phyloP scores from a whole-genome alignment of 2,888 invertebrate species.

The Zhuqinia jingwanae region DNA sequence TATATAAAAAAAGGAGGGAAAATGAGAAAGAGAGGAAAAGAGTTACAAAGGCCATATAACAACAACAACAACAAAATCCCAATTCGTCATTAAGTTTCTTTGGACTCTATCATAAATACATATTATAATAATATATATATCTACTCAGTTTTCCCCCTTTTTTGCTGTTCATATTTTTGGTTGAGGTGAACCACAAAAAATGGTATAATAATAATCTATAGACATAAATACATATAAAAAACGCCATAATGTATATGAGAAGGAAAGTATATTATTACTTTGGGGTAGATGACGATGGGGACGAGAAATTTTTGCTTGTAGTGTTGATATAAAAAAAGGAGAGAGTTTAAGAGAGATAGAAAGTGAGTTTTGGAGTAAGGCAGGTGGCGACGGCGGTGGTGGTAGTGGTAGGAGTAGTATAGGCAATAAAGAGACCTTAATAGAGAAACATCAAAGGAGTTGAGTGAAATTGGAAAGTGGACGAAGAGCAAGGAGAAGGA shows the following conservation, averaged over 20 bases:
- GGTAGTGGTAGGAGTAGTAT: slow-evolving; percentile 13
- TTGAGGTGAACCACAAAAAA: slow-evolving; percentile 13
- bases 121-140: neutral
- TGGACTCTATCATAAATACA: neutral
- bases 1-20: too few species aligned
- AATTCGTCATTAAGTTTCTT: neutral
- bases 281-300: neutral
- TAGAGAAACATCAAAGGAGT: slow-evolving; percentile 69
- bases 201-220: slow-evolving; percentile 31
- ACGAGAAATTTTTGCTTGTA: slow-evolving; percentile 23
- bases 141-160: neutral
- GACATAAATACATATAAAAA: neutral
- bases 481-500: slow-evolving; percentile 53
- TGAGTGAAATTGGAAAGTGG: slow-evolving; percentile 72
- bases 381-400: neutral
- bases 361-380: neutral
- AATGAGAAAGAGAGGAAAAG: neutral
- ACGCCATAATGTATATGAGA: neutral
- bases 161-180: neutral
- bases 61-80: slow-evolving; percentile 11
- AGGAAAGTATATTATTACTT: neutral
- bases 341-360: neutral
- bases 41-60: neutral
- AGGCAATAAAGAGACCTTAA: slow-evolving; percentile 57
- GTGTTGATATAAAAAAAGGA: neutral